Percentiles rank a stretch among this genome's conserved stretches.
phyloP scores from a whole-genome alignment of 2,888 invertebrate species.

The Oithona nana region DNA sequence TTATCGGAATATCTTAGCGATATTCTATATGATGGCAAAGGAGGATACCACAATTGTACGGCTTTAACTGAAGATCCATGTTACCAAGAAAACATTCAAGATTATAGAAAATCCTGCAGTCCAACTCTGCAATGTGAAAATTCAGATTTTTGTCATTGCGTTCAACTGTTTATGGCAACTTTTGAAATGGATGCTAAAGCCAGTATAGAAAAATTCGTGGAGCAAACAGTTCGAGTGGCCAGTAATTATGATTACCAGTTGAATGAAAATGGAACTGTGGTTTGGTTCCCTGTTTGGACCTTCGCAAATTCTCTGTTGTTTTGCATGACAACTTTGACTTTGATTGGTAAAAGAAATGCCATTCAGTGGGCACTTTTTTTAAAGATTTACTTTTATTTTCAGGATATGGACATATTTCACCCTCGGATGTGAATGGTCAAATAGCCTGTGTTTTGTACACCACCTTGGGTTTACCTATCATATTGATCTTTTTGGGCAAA shows the following conservation, averaged over 20 bases:
- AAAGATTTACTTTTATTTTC: neutral
- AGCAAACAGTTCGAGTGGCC: neutral
- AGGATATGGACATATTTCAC: constrained; percentile 9
- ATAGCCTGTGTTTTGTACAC: neutral
- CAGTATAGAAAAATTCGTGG: neutral
- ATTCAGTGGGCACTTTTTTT: neutral
- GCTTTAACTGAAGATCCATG: neutral
- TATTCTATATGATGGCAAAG: too few relatives aligned
- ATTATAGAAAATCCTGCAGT: neutral
- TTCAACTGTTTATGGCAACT: neutral
- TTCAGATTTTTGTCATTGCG: neutral
- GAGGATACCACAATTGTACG: neutral
- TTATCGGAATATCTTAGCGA: too few relatives aligned
- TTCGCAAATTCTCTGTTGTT: neutral
- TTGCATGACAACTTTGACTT: constrained; percentile 3
- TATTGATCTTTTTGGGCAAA: constrained; percentile 2
- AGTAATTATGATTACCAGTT: neutral
- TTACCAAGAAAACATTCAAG: neutral
- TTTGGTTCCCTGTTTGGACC: constrained; percentile 5
- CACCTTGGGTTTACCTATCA: constrained; percentile 1
- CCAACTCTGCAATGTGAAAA: neutral
- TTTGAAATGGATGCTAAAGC: neutral
- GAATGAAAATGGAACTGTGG: neutral
- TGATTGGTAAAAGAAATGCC: neutral
- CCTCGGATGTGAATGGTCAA: neutral